A percentile compares a stretch with the other conserved stretches of the same genome.
Conservation (phyloP, 2,888 invertebrate species). For the Thymelicus sylvestris region DNA sequence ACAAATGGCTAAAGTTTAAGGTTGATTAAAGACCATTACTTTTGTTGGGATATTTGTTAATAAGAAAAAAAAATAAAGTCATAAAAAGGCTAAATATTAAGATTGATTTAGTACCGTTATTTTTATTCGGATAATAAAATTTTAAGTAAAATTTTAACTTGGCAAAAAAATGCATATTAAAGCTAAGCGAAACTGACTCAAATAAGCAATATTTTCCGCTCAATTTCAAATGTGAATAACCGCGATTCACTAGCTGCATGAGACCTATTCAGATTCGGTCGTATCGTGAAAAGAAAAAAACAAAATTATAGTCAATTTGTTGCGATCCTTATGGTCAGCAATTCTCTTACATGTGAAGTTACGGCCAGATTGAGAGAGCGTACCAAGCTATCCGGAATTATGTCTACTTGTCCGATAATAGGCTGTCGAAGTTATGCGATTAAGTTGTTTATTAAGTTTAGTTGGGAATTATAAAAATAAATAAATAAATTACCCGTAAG, state of each 20-base stretch:
- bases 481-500: too few species aligned
- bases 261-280: slow-evolving; percentile 67
- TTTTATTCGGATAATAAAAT: too few species aligned
- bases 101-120: too few species aligned
- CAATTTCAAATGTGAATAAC: slow-evolving; percentile 63
- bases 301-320: slow-evolving; percentile 80
- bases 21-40: too few species aligned
- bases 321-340: slow-evolving; percentile 76
- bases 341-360: slow-evolving; percentile 70
- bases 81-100: too few species aligned
- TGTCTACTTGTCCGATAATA: neutral
- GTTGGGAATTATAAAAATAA: too few species aligned
- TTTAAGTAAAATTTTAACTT: too few species aligned
- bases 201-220: slow-evolving; percentile 72
- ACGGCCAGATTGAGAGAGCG: slow-evolving; percentile 55
- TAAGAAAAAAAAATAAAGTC: too few species aligned
- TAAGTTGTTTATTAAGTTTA: neutral
- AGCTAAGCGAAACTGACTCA: slow-evolving; percentile 57
- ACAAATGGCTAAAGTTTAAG: too few species aligned
- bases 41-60: too few species aligned
- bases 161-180: neutral
- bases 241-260: slow-evolving; percentile 59
- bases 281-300: slow-evolving; percentile 82
- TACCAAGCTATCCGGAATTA: slow-evolving; percentile 28
- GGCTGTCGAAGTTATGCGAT: neutral